Conservation (phyloP, 1,140 invertebrate species). For the Solen grandis region DNA sequence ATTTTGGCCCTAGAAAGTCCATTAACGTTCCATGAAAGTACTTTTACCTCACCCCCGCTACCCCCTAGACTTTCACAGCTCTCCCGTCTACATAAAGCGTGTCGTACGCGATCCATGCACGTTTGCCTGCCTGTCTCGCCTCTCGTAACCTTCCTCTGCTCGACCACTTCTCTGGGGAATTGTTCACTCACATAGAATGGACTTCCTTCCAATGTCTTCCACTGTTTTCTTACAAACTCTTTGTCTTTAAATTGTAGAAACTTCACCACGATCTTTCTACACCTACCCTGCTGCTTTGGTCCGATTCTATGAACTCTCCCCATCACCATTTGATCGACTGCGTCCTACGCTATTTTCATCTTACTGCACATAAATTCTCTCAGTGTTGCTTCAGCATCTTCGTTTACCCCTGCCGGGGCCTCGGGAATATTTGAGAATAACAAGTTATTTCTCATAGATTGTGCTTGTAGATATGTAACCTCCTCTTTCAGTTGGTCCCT, state of each 20-base stretch:
- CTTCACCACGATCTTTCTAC: constrained; percentile 13
- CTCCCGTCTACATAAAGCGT: constrained; percentile 28
- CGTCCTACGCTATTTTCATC: constrained; percentile 8
- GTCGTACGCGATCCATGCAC: constrained; percentile 27
- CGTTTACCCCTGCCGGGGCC: neutral
- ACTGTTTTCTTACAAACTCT: constrained; percentile 9
- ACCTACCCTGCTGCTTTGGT: neutral
- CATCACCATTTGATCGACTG: neutral
- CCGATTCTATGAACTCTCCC: constrained; percentile 38
- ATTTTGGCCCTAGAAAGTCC: neutral
- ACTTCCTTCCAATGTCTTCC: constrained; percentile 4
- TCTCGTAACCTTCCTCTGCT: constrained; percentile 13
- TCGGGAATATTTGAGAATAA: constrained; percentile 18
- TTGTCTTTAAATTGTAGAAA: constrained; percentile 22
- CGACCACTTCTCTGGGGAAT: constrained; percentile 6
- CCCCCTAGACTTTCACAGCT: constrained; percentile 11
- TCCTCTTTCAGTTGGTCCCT: neutral
- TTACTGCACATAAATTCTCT: constrained; percentile 15
- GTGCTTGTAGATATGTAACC: constrained; percentile 5
- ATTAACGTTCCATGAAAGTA: neutral
- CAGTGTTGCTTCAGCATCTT: constrained; percentile 7
- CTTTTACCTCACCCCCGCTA: constrained; percentile 3
- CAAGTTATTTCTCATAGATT: constrained; percentile 31
- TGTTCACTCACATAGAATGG: constrained; percentile 20
- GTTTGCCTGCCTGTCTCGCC: constrained; percentile 14